Conservation (phyloP, 1,140 invertebrate species). For the Heliconius melpomene region DNA sequence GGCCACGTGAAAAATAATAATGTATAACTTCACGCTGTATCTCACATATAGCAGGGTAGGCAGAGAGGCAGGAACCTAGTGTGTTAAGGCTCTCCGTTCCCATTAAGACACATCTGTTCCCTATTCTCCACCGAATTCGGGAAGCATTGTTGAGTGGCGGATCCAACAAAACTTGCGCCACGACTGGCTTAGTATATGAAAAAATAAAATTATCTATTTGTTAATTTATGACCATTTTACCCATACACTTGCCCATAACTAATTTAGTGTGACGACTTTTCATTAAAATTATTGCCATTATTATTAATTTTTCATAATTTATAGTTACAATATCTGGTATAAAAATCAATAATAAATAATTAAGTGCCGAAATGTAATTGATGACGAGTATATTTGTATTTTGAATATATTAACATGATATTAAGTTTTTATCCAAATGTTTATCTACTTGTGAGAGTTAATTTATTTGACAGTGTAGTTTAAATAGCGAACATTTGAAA, state of each 20-base stretch:
- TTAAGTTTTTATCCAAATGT: slow-evolving; percentile 11
- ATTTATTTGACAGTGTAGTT: slow-evolving; percentile 19
- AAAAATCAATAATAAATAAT: slow-evolving; percentile 45
- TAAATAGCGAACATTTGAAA: neutral
- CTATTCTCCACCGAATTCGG: too few species aligned
- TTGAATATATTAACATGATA: slow-evolving; percentile 36
- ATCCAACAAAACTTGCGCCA: too few species aligned
- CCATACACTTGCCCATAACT: neutral
- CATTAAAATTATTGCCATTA: slow-evolving; percentile 33
- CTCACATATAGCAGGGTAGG: too few species aligned
- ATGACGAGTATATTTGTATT: slow-evolving; percentile 31
- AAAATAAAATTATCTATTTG: neutral
- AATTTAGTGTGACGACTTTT: slow-evolving; percentile 29
- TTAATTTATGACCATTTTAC: neutral
- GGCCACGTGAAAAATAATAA: too few species aligned
- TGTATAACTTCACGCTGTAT: too few species aligned
- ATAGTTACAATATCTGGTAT: slow-evolving; percentile 37
- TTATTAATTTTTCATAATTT: slow-evolving; percentile 33
- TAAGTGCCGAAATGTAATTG: slow-evolving; percentile 40
- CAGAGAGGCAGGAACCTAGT: too few species aligned
- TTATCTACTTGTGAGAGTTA: slow-evolving; percentile 17
- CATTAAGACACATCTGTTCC: neutral
- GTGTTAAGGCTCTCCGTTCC: too few species aligned
- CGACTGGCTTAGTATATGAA: neutral
- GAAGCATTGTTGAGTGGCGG: too few species aligned